phyloP scores from a whole-genome alignment of 2,113 vertebrate species.

The Paraplagusia blochii region DNA sequence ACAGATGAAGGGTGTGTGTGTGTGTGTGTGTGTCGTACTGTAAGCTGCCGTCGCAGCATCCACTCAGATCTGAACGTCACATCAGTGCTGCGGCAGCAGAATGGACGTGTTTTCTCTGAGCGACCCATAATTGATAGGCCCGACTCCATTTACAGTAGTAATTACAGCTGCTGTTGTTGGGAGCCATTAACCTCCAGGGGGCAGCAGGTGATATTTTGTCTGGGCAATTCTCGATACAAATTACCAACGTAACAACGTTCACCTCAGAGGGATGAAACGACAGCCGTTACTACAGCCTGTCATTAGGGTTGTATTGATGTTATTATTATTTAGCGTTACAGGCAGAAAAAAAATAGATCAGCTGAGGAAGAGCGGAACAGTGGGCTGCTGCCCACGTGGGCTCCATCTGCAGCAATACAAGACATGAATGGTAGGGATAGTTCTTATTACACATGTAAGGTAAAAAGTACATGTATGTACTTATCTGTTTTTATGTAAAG shows the following conservation, averaged over 20 bases:
- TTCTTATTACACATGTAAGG: too few species aligned
- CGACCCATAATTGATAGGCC: conserved; percentile 30
- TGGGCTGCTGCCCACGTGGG: conserved; percentile 41
- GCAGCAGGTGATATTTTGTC: conserved; percentile 19
- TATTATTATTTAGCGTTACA: too few species aligned
- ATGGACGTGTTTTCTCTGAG: conserved; percentile 23
- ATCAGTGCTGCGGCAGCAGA: conserved; percentile 1
- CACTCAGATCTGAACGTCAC: not conserved
- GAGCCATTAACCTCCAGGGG: conserved; percentile 16
- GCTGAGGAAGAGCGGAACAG: conserved; percentile 6
- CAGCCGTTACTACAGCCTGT: not conserved
- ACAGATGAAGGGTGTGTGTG: conserved; percentile 30
- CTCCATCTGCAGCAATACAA: conserved; percentile 8
- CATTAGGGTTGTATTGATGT: not conserved
- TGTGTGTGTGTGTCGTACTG: conserved; percentile 5
- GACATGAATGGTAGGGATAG: too few species aligned
- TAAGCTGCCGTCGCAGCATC: not conserved
- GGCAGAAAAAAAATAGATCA: not conserved
- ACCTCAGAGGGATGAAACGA: too few species aligned
- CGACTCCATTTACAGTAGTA: conserved; percentile 41
- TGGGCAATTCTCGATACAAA: conserved; percentile 8
- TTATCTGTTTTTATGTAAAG: too few species aligned
- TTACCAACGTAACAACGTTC: conserved; percentile 14
- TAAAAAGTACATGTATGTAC: too few species aligned
- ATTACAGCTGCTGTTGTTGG: conserved; percentile 46